phyloP scores from a whole-genome alignment of 2,113 vertebrate genomes.

The Pelvicachromis taeniatus region DNA sequence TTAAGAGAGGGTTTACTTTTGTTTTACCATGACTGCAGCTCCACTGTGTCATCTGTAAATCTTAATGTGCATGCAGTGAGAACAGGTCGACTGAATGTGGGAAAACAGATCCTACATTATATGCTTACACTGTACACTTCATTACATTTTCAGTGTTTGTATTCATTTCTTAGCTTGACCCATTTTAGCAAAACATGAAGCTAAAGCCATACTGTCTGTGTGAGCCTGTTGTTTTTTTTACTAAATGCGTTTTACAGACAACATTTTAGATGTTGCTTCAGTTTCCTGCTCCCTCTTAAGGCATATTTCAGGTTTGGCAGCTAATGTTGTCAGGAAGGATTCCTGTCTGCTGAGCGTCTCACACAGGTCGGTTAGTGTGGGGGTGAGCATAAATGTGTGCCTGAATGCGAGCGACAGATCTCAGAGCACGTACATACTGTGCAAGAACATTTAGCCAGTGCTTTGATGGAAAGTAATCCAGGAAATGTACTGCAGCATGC shows the following conservation, averaged over 20 bases:
- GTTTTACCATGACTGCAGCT: not conserved
- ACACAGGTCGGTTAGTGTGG: not conserved
- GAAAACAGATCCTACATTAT: not conserved
- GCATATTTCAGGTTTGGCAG: constrained; percentile 49
- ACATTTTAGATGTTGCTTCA: not conserved
- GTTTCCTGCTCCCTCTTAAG: constrained; percentile 37
- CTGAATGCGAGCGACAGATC: not conserved
- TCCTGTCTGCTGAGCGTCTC: not conserved
- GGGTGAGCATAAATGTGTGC: not conserved
- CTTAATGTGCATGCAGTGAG: not conserved
- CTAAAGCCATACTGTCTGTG: not conserved
- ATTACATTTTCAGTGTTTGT: not conserved
- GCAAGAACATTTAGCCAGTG: not conserved
- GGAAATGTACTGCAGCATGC: not conserved
- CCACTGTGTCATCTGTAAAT: not conserved
- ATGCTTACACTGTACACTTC: not conserved
- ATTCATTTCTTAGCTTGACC: not conserved
- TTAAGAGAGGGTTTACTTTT: not conserved
- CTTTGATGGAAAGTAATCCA: not conserved
- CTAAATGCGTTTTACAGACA: not conserved
- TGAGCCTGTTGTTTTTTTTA: not conserved
- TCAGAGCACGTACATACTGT: not conserved
- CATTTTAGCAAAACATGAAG: not conserved
- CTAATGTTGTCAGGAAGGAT: constrained; percentile 8
- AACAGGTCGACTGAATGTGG: not conserved